A percentile compares a stretch with the other conserved stretches of the same genome.
These are phyloP conservation scores for Typhlomys cinereus DNA, from an alignment of 2,113 vertebrate genomes.

Conservation along the genomic window DNA sequence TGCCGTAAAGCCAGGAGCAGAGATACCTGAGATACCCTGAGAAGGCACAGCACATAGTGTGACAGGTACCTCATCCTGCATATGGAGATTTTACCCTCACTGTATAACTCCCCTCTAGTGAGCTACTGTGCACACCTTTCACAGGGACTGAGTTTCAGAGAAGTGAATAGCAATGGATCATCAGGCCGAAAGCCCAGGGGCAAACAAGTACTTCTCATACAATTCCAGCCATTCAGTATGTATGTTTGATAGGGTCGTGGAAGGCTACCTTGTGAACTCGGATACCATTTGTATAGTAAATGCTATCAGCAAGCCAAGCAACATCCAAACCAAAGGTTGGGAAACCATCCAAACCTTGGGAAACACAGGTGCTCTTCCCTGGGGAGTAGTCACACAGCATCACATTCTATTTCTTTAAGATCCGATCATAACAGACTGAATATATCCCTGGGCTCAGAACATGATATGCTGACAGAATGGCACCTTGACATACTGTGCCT, in stretches of 20 bases:
- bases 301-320: neutral
- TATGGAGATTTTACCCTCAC: neutral
- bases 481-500: neutral
- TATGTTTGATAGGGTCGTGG: neutral
- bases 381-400: neutral
- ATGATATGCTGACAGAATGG: neutral
- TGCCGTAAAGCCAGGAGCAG: neutral
- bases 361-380: conserved; percentile 3
- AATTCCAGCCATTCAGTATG: neutral
- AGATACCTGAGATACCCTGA: neutral
- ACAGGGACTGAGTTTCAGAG: neutral
- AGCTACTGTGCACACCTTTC: neutral
- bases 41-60: neutral
- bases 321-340: neutral
- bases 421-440: neutral
- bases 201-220: neutral
- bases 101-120: neutral
- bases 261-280: neutral
- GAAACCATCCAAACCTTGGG: neutral
- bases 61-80: neutral
- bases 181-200: neutral
- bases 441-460: neutral
- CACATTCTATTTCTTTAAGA: conserved; percentile 33
- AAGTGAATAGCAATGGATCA: neutral
- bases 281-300: neutral